Conservation (phyloP, 2,113 vertebrate genomes). For the Orcinus orca region DNA sequence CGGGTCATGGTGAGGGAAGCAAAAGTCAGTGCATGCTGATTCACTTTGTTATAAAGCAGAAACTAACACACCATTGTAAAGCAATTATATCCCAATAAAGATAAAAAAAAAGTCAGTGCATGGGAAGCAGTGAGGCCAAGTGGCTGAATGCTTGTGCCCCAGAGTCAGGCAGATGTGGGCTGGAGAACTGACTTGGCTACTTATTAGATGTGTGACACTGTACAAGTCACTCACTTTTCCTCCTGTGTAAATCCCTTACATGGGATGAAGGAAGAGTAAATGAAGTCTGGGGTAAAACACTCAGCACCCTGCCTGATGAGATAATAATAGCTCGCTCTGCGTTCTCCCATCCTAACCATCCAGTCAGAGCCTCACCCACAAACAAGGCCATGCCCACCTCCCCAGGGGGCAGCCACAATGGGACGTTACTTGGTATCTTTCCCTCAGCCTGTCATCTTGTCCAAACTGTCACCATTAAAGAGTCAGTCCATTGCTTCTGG, state of each 20-base stretch:
- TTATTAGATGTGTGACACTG: background rate
- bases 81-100: too few species aligned
- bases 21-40: accelerated
- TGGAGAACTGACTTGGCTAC: background rate
- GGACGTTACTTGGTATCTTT: too few species aligned
- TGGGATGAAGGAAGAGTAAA: background rate
- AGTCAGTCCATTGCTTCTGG: background rate
- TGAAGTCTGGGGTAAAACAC: background rate
- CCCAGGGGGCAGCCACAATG: background rate
- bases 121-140: background rate
- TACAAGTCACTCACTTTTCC: background rate
- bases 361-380: background rate
- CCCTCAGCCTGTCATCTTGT: background rate
- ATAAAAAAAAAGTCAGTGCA: accelerated
- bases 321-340: background rate
- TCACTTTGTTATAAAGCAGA: too few species aligned
- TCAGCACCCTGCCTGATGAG: background rate
- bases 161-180: background rate
- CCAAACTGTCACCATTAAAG: background rate
- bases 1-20: background rate
- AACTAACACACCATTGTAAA: too few species aligned
- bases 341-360: background rate
- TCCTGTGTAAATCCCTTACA: background rate
- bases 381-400: background rate
- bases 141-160: too few species aligned